Conservation (phyloP, 2,888 invertebrate species). For the Tachina fera region DNA sequence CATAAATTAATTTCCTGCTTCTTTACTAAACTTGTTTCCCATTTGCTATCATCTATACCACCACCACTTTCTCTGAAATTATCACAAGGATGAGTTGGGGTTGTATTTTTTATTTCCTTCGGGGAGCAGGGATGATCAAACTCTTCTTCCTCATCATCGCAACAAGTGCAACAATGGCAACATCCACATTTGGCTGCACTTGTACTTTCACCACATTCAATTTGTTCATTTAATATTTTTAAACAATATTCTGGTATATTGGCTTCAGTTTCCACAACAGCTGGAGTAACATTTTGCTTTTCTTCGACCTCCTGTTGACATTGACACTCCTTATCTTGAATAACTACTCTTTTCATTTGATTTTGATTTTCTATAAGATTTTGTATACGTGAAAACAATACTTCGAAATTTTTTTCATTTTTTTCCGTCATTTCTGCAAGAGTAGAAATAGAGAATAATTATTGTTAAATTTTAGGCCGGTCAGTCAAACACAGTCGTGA, state of each 20-base stretch:
- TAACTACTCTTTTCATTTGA: background rate
- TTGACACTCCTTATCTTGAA: conserved; percentile 24
- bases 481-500: background rate
- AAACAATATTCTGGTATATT: background rate
- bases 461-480: background rate
- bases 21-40: too few species aligned
- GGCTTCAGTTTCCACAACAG: background rate
- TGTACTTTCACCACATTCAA: background rate
- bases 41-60: background rate
- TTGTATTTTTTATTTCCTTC: background rate
- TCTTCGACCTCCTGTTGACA: background rate
- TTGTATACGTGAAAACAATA: conserved; percentile 67
- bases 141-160: background rate
- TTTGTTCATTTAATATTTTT: background rate
- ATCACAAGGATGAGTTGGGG: background rate
- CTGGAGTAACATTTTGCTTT: background rate
- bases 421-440: conserved; percentile 73
- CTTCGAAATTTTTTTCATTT: conserved; percentile 72
- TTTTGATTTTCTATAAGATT: conserved; percentile 56
- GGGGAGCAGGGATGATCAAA: background rate
- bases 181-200: background rate
- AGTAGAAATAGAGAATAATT: background rate
- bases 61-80: background rate
- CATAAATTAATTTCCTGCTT: background rate
- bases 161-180: background rate